Evolutionary conservation across 2,113 vertebrate species (phyloP), one percentile per base, ranked within the genome.

Genomic region (Ptychochromis oligacanthus): DNA sequence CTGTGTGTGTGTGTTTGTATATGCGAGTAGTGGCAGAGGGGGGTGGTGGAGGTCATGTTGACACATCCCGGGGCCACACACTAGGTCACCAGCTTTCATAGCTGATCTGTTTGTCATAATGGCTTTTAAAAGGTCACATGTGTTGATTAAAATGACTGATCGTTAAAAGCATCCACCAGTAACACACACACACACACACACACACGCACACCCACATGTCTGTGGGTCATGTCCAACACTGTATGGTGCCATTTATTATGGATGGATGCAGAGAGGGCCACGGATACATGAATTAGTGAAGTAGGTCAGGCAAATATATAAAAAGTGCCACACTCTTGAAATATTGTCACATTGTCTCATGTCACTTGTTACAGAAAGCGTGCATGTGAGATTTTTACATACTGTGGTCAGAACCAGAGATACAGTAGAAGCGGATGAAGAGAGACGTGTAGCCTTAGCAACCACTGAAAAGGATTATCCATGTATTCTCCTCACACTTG

Each of bases 141-240:
- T 92, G 93, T 92, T 91, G 93, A 94, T 94, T 93, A 92, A 93
- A 93, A 93, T 90, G 89, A 94, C 85, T 90, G 91, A 93, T 94
- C 82, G 89, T 91, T 90, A 93, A 92, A 91, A 74, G 80, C 82
- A 80, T 82, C 75, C 75, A 1, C 20, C 4, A 40, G 57, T 28
- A 18, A 0, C 75, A 4, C 55, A 2, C 26, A 4, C 28, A 0
- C 64, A 1, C 72, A 40, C 77, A 54, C 46, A 67, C 64, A 12
- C 34, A 24, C 40, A 7, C 34, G 28, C 6, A 13, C n/a, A 22
- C 75, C 15, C 34, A 7, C 43, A 58, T 34, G 13, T 49, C 80
- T 13, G 24, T 43, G 13, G 81, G 87, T 83, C 91, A 46, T 24
- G 85, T 92, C 90, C 84, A 26, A 26, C 24, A 43, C 65, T 76